Evolutionary conservation across 2,797 vertebrate genomes (phyloP), one percentile per base, ranked within the genome.

Genomic region (Coracias cyanogaster): DNA sequence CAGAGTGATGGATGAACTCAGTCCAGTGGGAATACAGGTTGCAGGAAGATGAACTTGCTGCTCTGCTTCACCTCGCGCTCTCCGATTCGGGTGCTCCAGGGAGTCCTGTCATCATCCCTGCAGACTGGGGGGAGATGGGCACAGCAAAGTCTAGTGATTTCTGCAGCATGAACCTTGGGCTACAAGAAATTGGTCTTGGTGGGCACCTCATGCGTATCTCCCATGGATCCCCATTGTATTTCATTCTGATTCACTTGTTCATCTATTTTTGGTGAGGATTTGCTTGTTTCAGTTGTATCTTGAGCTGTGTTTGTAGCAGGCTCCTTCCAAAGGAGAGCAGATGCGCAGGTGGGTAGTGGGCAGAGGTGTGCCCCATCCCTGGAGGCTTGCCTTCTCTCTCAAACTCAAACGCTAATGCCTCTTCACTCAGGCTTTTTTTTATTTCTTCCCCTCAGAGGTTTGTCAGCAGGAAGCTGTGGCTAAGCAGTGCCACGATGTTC

Each of bases 401-500:
- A 3, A 7, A 2, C 76, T 62, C 45, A 46, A 8, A 20, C 18
- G 18, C 20, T 46, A 1, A 31, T 67, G 54, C 71, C 65, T 91
- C 61, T 35, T 49, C n/a, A 3, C 62, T 66, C 22, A 1, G 43
- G 39, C 12, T 15, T 35, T 17, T 37, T 61, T 70, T 58, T 35
- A 45, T 46, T 61, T 70, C 25, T 74, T 70, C 28, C 41, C 65
- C 41, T 29, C 35, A 7, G 43, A 48, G 67, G 62, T 71, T 76
- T 85, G 39, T 41, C 43, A 94, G 86, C 81, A 86, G 87, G 76
- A 85, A 93, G 76, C 52, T 88, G 83, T 35, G 94, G 83, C 70
- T 69, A 10, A 78, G 76, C 57, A 12, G n/a, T 31, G 29, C 82
- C 89, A 83, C 45, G 46, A 12, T 25, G 33, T 61, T 85, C 15